These are phyloP conservation scores for Thermophis baileyi DNA, from an alignment of 2,113 vertebrate genomes.

Conservation along the genomic window DNA sequence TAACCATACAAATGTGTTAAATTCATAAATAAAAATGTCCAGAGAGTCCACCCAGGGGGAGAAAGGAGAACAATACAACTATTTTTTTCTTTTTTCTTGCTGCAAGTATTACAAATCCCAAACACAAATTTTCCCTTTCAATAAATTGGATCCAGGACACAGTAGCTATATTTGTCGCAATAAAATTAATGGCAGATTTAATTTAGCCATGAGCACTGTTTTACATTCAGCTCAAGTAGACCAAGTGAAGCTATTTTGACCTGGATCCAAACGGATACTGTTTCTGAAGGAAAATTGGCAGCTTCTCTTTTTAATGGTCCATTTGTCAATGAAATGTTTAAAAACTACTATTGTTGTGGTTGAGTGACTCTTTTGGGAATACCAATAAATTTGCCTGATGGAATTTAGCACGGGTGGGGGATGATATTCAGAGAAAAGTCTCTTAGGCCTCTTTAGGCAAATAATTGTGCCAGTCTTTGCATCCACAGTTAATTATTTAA, in stretches of 20 bases:
- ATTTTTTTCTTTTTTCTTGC: background rate
- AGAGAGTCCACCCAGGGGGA: background rate
- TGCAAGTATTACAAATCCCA: background rate
- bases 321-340: background rate
- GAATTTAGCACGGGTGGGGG: background rate
- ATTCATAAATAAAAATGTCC: background rate
- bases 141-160: background rate
- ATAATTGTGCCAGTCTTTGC: background rate
- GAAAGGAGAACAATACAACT: background rate
- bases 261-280: background rate
- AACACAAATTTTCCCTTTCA: background rate
- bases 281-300: background rate
- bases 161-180: background rate
- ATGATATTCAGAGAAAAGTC: background rate
- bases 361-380: background rate
- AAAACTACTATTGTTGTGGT: background rate
- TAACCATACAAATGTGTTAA: background rate
- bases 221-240: background rate
- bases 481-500: background rate
- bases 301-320: background rate
- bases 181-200: background rate
- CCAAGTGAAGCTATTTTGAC: background rate
- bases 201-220: background rate
- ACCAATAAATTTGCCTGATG: background rate
- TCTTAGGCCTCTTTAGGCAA: background rate